Percentiles rank a stretch among this genome's conserved stretches.
These are phyloP conservation scores for Teleopsis dalmanni DNA, from an alignment of 1,140 invertebrate genomes.

Conservation along the genomic window DNA sequence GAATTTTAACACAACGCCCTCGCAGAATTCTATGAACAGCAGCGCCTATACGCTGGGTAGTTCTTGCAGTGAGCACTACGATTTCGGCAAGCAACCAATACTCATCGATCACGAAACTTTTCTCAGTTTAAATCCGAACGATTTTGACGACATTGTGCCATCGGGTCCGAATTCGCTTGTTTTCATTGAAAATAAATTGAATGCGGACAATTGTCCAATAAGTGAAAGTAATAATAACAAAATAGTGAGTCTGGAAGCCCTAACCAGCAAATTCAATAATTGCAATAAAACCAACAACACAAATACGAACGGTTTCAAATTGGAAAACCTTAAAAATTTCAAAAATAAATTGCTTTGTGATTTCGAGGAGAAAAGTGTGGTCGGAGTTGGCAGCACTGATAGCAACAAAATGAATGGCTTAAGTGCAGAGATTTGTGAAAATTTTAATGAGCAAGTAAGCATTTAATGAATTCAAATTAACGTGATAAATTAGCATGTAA, in stretches of 20 bases:
- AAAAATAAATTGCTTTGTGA: constrained; percentile 43
- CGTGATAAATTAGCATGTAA: not conserved
- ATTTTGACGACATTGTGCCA: constrained; percentile 43
- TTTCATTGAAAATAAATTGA: constrained; percentile 37
- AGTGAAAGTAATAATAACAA: constrained; percentile 27
- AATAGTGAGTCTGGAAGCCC: constrained; percentile 32
- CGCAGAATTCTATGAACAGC: constrained; percentile 28
- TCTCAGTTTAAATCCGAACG: constrained; percentile 39
- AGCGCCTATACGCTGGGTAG: constrained; percentile 35
- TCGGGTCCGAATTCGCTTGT: constrained; percentile 36
- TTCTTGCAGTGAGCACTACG: constrained; percentile 15
- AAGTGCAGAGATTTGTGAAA: constrained; percentile 41
- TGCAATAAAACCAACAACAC: constrained; percentile 42
- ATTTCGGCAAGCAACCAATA: constrained; percentile 34
- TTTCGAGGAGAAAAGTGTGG: constrained; percentile 26
- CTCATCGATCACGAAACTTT: constrained; percentile 42
- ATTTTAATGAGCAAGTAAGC: constrained; percentile 44
- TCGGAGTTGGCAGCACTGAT: not conserved
- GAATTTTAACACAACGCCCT: constrained; percentile 26
- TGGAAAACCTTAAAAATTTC: constrained; percentile 42
- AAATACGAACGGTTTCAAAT: constrained; percentile 41
- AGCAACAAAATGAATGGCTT: constrained; percentile 37
- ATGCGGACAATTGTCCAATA: not conserved
- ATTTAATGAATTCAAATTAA: no score
- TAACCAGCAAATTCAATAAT: constrained; percentile 36